Evolutionary conservation across 1,140 invertebrate genomes (phyloP).

Genomic region (Drosophila serrata): DNA sequence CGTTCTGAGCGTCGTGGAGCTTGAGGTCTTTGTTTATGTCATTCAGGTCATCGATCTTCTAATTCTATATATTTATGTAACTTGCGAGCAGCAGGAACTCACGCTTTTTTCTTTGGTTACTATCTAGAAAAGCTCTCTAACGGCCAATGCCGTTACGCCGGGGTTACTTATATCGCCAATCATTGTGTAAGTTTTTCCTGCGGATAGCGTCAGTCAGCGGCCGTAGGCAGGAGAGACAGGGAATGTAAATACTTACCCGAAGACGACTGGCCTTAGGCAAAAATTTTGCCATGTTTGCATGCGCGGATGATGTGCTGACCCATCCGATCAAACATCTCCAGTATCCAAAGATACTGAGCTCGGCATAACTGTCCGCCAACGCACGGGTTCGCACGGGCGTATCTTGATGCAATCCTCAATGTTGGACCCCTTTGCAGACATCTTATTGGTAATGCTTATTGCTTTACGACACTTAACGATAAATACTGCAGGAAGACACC

Average conservation of each 20-base stretch:
- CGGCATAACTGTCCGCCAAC: constrained; percentile 86
- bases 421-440: constrained; percentile 50
- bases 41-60: constrained; percentile 91
- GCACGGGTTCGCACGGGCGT: constrained; percentile 89
- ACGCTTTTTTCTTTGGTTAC: constrained; percentile 88
- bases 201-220: neutral
- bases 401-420: constrained; percentile 90
- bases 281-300: constrained; percentile 92
- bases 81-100: constrained; percentile 91
- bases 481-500: neutral
- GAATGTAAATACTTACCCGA: constrained; percentile 88
- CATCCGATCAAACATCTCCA: constrained; percentile 89
- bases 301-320: constrained; percentile 90
- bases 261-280: constrained; percentile 96
- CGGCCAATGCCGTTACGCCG: constrained; percentile 91
- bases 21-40: constrained; percentile 88
- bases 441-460: neutral
- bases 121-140: constrained; percentile 90
- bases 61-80: constrained; percentile 94
- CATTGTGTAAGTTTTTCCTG: constrained; percentile 88
- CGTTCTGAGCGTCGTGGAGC: constrained; percentile 88
- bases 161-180: constrained; percentile 88
- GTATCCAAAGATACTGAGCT: constrained; percentile 86
- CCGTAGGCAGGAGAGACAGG: neutral
- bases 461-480: constrained; percentile 10